These are phyloP conservation scores for Picus viridis DNA, from an alignment of 2,797 vertebrate species.

Conservation along the genomic window DNA sequence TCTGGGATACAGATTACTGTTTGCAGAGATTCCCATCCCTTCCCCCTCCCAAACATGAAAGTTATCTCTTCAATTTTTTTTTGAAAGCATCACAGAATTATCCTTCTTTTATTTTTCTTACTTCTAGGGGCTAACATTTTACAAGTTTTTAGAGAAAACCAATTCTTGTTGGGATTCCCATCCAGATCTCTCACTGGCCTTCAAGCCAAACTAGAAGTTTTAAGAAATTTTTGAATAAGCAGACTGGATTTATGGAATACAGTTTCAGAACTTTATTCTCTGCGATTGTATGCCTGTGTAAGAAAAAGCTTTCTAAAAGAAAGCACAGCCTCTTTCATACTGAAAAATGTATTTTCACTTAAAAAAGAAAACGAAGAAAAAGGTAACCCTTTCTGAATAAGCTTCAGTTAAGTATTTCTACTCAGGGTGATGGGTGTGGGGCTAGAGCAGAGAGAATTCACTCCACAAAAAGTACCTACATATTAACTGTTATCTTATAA, in stretches of 20 bases:
- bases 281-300: background rate
- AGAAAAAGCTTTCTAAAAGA: background rate
- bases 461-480: background rate
- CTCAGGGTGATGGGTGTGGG: rapidly evolving
- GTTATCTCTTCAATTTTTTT: background rate
- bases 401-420: background rate
- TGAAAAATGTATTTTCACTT: background rate
- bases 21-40: background rate
- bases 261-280: background rate
- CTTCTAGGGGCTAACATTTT: no score
- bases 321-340: background rate
- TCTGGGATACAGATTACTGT: background rate
- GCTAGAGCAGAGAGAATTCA: background rate
- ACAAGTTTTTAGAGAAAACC: no score
- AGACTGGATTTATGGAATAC: background rate
- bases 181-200: background rate
- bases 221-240: background rate
- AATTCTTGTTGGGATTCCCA: background rate
- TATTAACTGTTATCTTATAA: background rate
- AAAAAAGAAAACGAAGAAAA: background rate
- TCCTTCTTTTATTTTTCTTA: background rate
- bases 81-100: background rate
- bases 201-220: background rate
- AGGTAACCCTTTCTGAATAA: background rate
- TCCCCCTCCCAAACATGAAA: background rate